phyloP scores from a whole-genome alignment of 2,113 vertebrate genomes.

The Engystomops pustulosus region DNA sequence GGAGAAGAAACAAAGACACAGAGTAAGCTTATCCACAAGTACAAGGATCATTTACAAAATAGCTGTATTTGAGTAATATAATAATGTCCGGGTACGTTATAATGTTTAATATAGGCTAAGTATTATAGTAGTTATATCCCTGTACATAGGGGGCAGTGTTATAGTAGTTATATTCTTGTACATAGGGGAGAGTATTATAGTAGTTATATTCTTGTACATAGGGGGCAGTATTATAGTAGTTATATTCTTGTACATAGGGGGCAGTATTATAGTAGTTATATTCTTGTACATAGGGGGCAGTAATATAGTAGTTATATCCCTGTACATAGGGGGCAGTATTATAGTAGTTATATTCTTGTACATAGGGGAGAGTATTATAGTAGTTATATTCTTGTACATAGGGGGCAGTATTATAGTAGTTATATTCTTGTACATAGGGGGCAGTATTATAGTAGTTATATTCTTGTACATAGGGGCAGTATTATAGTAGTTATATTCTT shows the following conservation, averaged over 20 bases:
- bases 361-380: not conserved
- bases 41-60: not conserved
- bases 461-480: no score
- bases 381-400: not conserved
- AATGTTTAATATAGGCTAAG: not conserved
- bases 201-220: not conserved
- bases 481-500: no score
- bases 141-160: not conserved
- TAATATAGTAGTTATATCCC: no score
- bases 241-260: not conserved
- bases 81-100: not conserved
- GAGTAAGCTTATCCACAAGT: not conserved
- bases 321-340: not conserved
- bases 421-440: not conserved
- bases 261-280: not conserved
- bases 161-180: not conserved
- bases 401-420: constrained; percentile 6
- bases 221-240: constrained; percentile 3
- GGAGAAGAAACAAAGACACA: not conserved
- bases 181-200: not conserved
- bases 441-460: constrained; percentile 2
- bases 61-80: not conserved
- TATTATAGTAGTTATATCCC: not conserved
- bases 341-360: constrained; percentile 7
- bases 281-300: not conserved